Evolutionary conservation across 2,888 invertebrate genomes (phyloP).

Genomic region (Ctenicera cuprea): DNA sequence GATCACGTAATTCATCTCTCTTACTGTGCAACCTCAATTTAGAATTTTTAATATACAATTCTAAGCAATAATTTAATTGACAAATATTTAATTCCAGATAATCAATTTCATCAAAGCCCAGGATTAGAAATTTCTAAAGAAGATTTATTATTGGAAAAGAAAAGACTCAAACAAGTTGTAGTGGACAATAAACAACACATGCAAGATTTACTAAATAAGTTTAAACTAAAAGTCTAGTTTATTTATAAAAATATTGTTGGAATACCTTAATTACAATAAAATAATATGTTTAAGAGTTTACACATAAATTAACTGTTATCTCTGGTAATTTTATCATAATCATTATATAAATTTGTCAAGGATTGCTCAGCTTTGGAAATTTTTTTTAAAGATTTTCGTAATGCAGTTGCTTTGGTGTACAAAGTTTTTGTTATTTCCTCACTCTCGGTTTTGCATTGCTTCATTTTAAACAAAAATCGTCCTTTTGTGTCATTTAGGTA

Average conservation of each 20-base stretch:
- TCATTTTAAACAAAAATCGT: slow-evolving; percentile 44
- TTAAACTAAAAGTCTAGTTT: background rate
- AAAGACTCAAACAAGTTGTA: background rate
- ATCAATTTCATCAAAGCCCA: no score
- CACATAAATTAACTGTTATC: background rate
- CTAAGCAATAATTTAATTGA: no score
- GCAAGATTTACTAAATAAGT: background rate
- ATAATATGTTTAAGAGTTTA: no score
- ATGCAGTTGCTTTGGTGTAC: background rate
- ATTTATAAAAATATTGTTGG: background rate
- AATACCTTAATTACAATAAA: background rate
- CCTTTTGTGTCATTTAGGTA: slow-evolving; percentile 44
- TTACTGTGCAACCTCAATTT: no score
- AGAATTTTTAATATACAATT: no score
- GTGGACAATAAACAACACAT: background rate
- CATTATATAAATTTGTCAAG: slow-evolving; percentile 1
- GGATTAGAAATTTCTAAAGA: no score
- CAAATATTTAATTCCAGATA: no score
- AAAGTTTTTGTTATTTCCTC: slow-evolving; percentile 36
- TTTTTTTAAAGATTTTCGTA: slow-evolving; percentile 4
- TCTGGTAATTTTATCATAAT: slow-evolving; percentile 19
- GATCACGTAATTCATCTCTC: no score
- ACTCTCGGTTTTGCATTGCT: slow-evolving; percentile 37
- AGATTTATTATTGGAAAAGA: no score
- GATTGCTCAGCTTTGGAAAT: background rate